Percentiles rank a stretch among this genome's conserved stretches.
phyloP scores from a whole-genome alignment of 2,888 invertebrate genomes.

The Eugnorisma glareosa region DNA sequence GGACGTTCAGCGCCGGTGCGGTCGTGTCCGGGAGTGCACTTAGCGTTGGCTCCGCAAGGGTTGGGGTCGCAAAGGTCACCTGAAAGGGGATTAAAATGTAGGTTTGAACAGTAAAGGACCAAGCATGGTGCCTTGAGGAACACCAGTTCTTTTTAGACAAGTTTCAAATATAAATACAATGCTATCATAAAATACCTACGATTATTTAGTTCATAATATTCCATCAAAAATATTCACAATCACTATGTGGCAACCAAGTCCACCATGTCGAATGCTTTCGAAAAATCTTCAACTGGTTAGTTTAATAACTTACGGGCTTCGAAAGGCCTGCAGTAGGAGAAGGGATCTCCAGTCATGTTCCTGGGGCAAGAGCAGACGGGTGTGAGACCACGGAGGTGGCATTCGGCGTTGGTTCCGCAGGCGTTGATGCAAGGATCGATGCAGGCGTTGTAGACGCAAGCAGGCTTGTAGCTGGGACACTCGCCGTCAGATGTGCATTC shows the following conservation, averaged over 20 bases:
- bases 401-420: constrained; percentile 95
- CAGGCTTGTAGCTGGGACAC: constrained; percentile 94
- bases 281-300: background rate
- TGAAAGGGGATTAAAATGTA: constrained; percentile 70
- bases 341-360: constrained; percentile 97
- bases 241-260: background rate
- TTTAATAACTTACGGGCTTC: constrained; percentile 91
- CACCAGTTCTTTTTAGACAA: background rate
- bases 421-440: constrained; percentile 95
- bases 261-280: constrained; percentile 30
- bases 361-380: constrained; percentile 96
- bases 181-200: background rate
- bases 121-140: constrained; percentile 37
- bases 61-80: constrained; percentile 96
- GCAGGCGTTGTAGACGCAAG: constrained; percentile 95
- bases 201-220: background rate
- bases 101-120: background rate
- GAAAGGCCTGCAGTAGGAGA: constrained; percentile 95
- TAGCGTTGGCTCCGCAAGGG: constrained; percentile 95
- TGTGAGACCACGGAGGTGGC: constrained; percentile 94
- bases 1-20: constrained; percentile 95
- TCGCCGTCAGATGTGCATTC: constrained; percentile 95
- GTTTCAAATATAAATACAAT: background rate
- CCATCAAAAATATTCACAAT: constrained; percentile 6
- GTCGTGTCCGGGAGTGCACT: constrained; percentile 96